phyloP scores from a whole-genome alignment of 2,113 vertebrate genomes.

The Terrapene triunguis region DNA sequence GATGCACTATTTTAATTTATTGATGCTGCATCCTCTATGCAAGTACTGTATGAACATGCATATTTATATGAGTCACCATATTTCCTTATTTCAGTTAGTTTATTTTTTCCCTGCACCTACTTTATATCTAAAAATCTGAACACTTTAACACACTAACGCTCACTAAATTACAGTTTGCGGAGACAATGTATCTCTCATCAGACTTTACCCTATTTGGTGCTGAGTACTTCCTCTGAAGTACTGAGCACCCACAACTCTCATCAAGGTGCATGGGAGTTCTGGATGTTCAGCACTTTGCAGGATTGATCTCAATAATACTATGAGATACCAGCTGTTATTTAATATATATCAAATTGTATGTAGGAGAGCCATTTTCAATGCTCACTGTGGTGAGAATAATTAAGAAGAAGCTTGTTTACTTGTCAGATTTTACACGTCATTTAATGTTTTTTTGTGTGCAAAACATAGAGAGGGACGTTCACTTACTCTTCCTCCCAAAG shows the following conservation, averaged over 20 bases:
- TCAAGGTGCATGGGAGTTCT: not conserved
- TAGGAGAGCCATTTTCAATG: slow-evolving; percentile 60
- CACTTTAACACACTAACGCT: slow-evolving; percentile 33
- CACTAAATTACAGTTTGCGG: slow-evolving; percentile 36
- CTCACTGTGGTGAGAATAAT: slow-evolving; percentile 56
- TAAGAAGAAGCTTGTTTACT: slow-evolving; percentile 55
- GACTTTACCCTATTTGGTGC: slow-evolving; percentile 29
- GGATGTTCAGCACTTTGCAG: slow-evolving; percentile 35
- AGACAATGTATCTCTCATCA: slow-evolving; percentile 27
- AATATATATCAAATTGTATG: slow-evolving; percentile 9
- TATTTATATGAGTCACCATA: slow-evolving; percentile 17
- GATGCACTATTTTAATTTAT: not conserved
- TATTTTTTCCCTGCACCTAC: slow-evolving; percentile 9
- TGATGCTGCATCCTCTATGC: not conserved
- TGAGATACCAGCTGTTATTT: slow-evolving; percentile 42
- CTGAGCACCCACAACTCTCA: slow-evolving; percentile 1
- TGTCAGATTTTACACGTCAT: slow-evolving; percentile 49
- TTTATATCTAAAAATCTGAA: slow-evolving; percentile 34
- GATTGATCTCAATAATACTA: slow-evolving; percentile 44
- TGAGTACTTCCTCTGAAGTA: slow-evolving; percentile 10
- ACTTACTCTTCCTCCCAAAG: not conserved
- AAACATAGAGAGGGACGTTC: not conserved
- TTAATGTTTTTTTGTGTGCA: slow-evolving; percentile 6
- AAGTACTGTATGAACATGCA: not conserved
- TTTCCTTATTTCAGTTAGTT: not conserved